Percentiles rank a stretch among this genome's conserved stretches.
Conservation (phyloP, 2,797 vertebrate genomes). For the Mormyrops attenuatus region DNA sequence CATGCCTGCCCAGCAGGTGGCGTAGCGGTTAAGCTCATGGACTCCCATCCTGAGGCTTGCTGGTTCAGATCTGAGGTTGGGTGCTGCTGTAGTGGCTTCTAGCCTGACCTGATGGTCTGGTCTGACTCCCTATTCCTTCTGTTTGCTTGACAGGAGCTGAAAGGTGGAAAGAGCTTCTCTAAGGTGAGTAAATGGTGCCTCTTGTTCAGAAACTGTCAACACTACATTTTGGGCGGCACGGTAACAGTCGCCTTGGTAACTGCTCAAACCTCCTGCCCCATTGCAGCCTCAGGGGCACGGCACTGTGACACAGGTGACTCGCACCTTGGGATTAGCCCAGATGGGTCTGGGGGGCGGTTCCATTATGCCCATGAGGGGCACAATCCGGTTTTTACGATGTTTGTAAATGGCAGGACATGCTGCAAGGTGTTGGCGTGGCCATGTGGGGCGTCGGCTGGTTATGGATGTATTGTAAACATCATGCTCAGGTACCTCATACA, state of each 20-base stretch:
- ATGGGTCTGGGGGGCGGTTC: neutral
- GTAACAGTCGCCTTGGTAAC: neutral
- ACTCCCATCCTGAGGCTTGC: neutral
- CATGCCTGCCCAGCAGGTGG: neutral
- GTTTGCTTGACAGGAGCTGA: slow-evolving; percentile 77
- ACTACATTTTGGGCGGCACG: neutral
- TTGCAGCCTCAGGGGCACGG: neutral
- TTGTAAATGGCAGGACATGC: neutral
- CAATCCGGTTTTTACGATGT: neutral
- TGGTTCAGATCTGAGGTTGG: neutral
- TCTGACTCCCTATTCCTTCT: neutral
- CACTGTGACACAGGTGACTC: neutral
- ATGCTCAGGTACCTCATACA: neutral
- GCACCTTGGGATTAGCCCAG: neutral
- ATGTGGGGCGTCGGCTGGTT: neutral
- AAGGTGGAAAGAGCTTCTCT: slow-evolving; percentile 89
- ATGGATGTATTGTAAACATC: neutral
- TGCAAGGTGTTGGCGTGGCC: neutral
- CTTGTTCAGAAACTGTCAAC: neutral
- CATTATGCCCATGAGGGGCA: neutral
- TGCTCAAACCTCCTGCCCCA: neutral
- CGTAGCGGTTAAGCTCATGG: neutral
- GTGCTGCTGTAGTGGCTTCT: neutral
- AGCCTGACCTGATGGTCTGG: neutral
- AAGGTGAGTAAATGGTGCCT: slow-evolving; percentile 75